Evolutionary conservation across 2,797 vertebrate genomes (phyloP), one percentile per base, ranked within the genome.

Genomic region (Melanotaenia maccullochi): DNA sequence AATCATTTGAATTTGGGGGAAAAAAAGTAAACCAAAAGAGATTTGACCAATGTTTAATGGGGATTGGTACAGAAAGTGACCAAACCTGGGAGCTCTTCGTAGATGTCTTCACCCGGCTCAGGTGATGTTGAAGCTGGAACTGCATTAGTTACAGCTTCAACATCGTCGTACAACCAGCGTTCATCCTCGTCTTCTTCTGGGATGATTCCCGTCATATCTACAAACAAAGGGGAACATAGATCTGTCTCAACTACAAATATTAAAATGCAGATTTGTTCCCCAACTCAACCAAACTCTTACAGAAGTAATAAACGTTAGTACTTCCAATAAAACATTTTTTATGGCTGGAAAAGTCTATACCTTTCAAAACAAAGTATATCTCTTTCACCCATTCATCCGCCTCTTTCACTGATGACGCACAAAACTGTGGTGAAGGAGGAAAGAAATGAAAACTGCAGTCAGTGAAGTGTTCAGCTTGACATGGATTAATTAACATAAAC

Each of bases 361-460:
- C 97, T 96, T 87, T 96, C 85, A 97, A 92, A 70, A 97, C 93
- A 93, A 97, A 97, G 92, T 94, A 93, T 75, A 98, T 95, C 87
- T 96, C 94, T 88, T 97, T 96, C 81, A 99, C 95, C 98, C 98
- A 99, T 85, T 98, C 96, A 72, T 97, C 96, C 1, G 97, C 97
- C 87, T 99, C 98, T 88, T 94, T 96, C 75, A 84, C 91, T 62
- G 96, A 95, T 87, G 96, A 92, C 82, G 97, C 98, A 92, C 97
- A 95, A 91, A 99, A 99, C 98, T 99, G 90, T 84, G 85, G 86
- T 55, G 63, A 78, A 75, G 73, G 67, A 75, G 73, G 64, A 64
- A 61, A 85, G 81, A 85, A 82, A 86, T 86, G 80, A 92, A 74
- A 62, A 91, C 76, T 71, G 67, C 54, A 77, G 75, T 85, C 82